Percentiles rank a stretch among this genome's conserved stretches.
These are phyloP conservation scores for Gerris buenoi DNA, from an alignment of 1,140 invertebrate genomes.

Conservation along the genomic window DNA sequence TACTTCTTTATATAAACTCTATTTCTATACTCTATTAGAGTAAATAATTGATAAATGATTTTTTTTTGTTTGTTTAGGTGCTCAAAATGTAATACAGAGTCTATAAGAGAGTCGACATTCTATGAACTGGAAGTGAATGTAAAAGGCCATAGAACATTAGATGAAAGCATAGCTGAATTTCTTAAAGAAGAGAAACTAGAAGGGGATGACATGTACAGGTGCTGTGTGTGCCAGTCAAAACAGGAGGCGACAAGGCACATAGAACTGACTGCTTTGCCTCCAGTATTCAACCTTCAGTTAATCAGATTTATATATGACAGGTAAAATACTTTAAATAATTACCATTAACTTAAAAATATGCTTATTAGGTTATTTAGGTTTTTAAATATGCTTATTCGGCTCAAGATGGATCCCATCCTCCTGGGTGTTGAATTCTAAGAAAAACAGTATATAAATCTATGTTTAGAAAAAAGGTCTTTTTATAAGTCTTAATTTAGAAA, in stretches of 20 bases:
- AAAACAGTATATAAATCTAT: no score
- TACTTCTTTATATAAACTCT: no score
- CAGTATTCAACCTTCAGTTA: constrained; percentile 53
- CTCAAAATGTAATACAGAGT: constrained; percentile 41
- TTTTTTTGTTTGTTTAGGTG: constrained; percentile 34
- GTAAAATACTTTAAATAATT: no score
- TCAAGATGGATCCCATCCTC: no score
- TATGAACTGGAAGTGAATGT: constrained; percentile 52
- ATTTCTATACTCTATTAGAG: no score
- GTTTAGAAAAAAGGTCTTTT: no score
- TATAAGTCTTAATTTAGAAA: no score
- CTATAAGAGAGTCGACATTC: constrained; percentile 41
- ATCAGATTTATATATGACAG: constrained; percentile 51
- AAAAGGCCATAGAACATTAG: constrained; percentile 35
- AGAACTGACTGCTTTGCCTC: constrained; percentile 41
- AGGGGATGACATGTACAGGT: constrained; percentile 50
- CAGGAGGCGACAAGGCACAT: constrained; percentile 47
- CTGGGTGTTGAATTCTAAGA: no score
- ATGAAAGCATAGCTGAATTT: constrained; percentile 46
- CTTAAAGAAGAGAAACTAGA: constrained; percentile 46
- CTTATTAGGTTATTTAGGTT: no score
- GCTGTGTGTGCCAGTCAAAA: constrained; percentile 41
- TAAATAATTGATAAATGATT: constrained; percentile 1
- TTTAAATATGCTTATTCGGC: no score
- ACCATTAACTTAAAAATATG: no score